Percentiles rank a stretch among this genome's conserved stretches.
Conservation (phyloP, 2,113 vertebrate genomes). For the Lepisosteus oculatus region DNA sequence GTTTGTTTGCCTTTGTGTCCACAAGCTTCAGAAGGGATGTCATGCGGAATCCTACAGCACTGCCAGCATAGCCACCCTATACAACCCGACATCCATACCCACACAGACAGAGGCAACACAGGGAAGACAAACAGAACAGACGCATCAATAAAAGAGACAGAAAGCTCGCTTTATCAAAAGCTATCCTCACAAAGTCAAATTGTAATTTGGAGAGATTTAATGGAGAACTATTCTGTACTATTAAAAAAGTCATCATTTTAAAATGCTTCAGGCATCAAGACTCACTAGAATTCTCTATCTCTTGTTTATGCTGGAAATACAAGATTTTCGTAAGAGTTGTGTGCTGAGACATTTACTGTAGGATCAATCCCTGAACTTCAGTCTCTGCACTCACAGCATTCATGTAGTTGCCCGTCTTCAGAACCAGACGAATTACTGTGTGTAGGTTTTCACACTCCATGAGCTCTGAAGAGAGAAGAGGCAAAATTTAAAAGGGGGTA, state of each 20-base stretch:
- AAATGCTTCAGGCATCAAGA: too few relatives aligned
- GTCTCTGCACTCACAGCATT: constrained; percentile 63
- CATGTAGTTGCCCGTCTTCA: constrained; percentile 77
- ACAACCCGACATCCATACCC: neutral
- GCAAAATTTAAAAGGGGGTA: too few relatives aligned
- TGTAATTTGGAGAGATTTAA: too few relatives aligned
- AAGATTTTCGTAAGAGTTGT: too few relatives aligned
- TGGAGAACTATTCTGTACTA: too few relatives aligned
- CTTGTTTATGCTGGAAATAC: too few relatives aligned
- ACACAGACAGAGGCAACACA: neutral
- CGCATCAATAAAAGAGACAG: too few relatives aligned
- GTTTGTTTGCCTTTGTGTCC: constrained; percentile 74
- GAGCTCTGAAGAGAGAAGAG: constrained; percentile 54
- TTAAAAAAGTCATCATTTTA: too few relatives aligned
- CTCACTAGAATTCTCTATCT: too few relatives aligned
- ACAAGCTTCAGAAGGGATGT: constrained; percentile 66
- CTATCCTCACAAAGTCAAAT: too few relatives aligned
- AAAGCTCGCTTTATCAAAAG: neutral
- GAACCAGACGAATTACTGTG: constrained; percentile 66
- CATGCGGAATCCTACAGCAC: constrained; percentile 70
- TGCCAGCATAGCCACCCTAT: constrained; percentile 70
- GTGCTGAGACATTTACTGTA: too few relatives aligned
- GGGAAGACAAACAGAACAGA: neutral
- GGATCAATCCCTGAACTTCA: too few relatives aligned
- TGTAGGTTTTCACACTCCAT: constrained; percentile 69